phyloP scores from a whole-genome alignment of 1,140 invertebrate genomes.

The Pogonus chalceus region DNA sequence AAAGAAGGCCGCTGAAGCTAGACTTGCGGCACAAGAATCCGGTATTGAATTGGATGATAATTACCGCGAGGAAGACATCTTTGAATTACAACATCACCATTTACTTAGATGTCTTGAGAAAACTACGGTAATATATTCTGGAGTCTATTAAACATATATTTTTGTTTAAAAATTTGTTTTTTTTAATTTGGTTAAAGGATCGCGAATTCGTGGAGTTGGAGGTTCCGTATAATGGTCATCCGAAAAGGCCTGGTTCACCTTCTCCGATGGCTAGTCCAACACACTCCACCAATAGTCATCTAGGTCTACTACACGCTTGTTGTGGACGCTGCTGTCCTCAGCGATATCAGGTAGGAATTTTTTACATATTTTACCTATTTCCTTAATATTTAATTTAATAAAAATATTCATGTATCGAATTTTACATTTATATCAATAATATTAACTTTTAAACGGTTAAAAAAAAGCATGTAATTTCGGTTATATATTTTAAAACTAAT shows the following conservation, averaged over 20 bases:
- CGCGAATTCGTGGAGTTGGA: constrained; percentile 95
- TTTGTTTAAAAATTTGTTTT: too few species aligned
- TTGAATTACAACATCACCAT: constrained; percentile 99
- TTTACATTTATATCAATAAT: too few species aligned
- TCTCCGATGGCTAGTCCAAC: constrained; percentile 78
- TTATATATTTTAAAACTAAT: too few species aligned
- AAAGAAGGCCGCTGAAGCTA: constrained; percentile 97
- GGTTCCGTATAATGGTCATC: constrained; percentile 82
- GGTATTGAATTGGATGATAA: constrained; percentile 81
- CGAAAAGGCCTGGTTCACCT: constrained; percentile 78
- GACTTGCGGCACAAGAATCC: constrained; percentile 82
- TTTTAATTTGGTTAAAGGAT: constrained; percentile 55
- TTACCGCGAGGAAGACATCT: constrained; percentile 90
- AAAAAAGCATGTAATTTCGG: too few species aligned
- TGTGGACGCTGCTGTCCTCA: constrained; percentile 79
- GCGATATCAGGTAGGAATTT: constrained; percentile 78
- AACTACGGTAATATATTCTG: constrained; percentile 96
- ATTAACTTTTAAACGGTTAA: too few species aligned
- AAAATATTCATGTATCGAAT: too few species aligned
- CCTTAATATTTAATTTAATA: too few species aligned
- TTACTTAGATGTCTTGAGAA: constrained; percentile 94
- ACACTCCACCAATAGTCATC: constrained; percentile 65
- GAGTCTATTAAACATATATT: too few species aligned
- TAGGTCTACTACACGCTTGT: constrained; percentile 68
- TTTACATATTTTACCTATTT: too few species aligned